Base-by-base conservation (phyloP, 2,797 vertebrate species). In the Siniperca obscura region DNA sequence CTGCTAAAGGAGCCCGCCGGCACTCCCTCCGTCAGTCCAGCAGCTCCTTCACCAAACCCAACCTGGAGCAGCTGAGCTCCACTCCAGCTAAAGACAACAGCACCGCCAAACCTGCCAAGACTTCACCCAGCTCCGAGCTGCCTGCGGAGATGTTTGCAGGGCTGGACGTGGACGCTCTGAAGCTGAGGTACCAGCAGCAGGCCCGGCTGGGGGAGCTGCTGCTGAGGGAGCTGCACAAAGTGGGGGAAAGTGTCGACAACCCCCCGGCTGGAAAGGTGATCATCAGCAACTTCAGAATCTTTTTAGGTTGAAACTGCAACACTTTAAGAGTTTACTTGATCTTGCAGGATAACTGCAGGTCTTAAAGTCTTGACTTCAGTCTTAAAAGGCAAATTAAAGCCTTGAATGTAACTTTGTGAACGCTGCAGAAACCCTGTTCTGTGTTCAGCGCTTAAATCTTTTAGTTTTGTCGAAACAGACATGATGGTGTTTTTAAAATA, bases 1-100 rank as follows among this genome's bases (percentile, higher is more conserved):
- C 38, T 0, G 59, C 50, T 2, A 22, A 3, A 22, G 80, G 94
- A 70, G 90, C 94, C 74, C 95, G 97, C 52, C 95, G 98, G 16
- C 94, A 95, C 72, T 99, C 98, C 19, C 96, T 98, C 85, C 95
- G 96, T n/a, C 97, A 98, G 90, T 97, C 97, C 0, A 97, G 90
- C 0, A 95, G 90, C 91, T 96, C 97, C 74, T 97, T 97, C 89
- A 99, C 98, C 76, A 98, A 98, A 90, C 98, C 98, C 52, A 97
- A 99, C 79, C 95, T 99, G 83, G 97, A 97, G 55, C 96, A 97
- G 70, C 87, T 91, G 3, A 95, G 96, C 76, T 85, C 87, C 0
- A 91, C 94, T 2, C 92, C 95, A 0, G 91, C 94, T 60, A 97
- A 97, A 86, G 97, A 97, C 73, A 55, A 34, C 17, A 14, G 90